Base-by-base conservation (phyloP, 2,113 vertebrate genomes). In the Bothrops jararaca region DNA sequence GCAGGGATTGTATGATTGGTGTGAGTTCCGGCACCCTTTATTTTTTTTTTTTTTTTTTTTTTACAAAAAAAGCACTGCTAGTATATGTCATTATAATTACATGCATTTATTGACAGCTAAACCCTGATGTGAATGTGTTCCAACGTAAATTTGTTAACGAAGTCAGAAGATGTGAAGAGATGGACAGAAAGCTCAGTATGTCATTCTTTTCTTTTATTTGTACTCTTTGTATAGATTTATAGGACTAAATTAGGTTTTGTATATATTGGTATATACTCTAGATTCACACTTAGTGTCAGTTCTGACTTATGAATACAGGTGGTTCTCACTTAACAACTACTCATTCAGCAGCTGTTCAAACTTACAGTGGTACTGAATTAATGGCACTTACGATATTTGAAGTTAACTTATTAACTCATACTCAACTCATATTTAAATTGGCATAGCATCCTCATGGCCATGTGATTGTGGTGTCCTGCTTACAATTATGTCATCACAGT, bases 101-200 rank as follows among this genome's bases (percentile, higher is more conserved):
- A 0, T 53, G 45, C 8, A 93, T 23, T 95, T 26, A 94, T 29
- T 93, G 92, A 53, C 97, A 99, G 99, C 96, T 99, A 94, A 99
- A 99, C 96, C 99, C 99, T 20, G 99, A 99, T 92, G 99, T 99
- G 91, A 99, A 99, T 57, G 99, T 99, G 86, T 99, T 99, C 98
- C 99, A 99, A 93, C 97, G 99, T 5, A 99, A 99, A 96, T 99
- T 99, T 96, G 99, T 99, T 45, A 99, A 99, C 89, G 99, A 99
- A 96, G 99, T 99, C 22, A 97, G 99, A 93, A 97, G 99, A 89
- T 99, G 99, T 58, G 99, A 99, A 94, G 99, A 99, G 92, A 99
- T 99, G 99, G 99, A 99, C 96, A 98, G 99, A 86, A 99, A 99
- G 96, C 98, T 99, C 56, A 97, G 99, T 99, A 96, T 94, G 99